Evolutionary conservation across 2,113 vertebrate species (phyloP).

Genomic region (Scalopus aquaticus): DNA sequence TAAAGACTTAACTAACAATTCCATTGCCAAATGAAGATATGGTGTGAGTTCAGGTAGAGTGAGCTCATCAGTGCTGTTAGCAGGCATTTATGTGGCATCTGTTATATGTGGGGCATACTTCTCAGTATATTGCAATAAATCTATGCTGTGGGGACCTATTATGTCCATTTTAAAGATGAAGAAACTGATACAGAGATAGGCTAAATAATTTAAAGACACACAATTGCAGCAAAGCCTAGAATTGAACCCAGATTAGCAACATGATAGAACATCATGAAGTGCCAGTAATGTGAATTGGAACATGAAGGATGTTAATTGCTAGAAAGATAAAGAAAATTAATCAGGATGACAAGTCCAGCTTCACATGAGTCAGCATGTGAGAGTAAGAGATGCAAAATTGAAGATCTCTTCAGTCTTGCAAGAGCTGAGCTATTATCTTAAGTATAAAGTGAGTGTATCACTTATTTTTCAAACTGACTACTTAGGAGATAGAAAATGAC

Average conservation of each 20-base stretch:
- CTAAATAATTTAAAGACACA: neutral
- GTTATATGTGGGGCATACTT: neutral
- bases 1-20: neutral
- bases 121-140: neutral
- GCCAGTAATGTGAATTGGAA: neutral
- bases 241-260: neutral
- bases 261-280: neutral
- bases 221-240: neutral
- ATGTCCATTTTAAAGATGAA: neutral
- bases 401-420: neutral
- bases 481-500: neutral
- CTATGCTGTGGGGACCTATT: neutral
- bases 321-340: neutral
- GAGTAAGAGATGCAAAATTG: neutral
- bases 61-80: neutral
- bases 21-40: neutral
- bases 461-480: neutral
- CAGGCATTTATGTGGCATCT: neutral
- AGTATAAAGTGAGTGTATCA: neutral
- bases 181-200: neutral
- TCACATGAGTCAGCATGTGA: neutral
- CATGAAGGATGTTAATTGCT: neutral
- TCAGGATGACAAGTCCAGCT: neutral
- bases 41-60: neutral
- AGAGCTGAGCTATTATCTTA: neutral